Conservation (phyloP, 2,113 vertebrate species). For the Orientallactaga bullata region DNA sequence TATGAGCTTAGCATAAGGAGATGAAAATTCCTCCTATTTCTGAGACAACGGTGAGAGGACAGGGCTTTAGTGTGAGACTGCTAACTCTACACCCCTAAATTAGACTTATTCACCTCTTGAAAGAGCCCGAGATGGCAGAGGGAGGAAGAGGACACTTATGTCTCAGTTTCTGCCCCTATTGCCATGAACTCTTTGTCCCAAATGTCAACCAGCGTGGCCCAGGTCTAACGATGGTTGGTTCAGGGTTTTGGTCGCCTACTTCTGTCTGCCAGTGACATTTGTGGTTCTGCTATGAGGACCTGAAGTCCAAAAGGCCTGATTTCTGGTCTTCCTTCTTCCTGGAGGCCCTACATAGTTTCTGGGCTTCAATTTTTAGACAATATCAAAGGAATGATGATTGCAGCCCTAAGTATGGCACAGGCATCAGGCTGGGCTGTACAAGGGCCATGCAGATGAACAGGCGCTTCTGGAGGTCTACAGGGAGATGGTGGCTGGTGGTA, state of each 20-base stretch:
- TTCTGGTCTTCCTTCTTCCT: neutral
- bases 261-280: fast-evolving
- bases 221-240: fast-evolving
- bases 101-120: neutral
- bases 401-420: neutral
- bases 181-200: neutral
- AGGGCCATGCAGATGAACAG: neutral
- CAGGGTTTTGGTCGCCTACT: neutral
- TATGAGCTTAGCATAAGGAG: neutral
- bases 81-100: neutral
- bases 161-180: neutral
- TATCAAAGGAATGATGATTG: too few species aligned
- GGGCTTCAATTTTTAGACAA: neutral
- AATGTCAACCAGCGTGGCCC: neutral
- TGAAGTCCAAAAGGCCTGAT: neutral
- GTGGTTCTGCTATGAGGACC: neutral
- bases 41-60: neutral
- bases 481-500: neutral
- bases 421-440: neutral
- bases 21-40: neutral
- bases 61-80: neutral
- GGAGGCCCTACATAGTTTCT: neutral
- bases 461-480: fast-evolving
- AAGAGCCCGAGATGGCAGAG: neutral
- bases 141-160: neutral